Percentiles rank a stretch among this genome's conserved stretches.
Conservation (phyloP, 2,888 invertebrate species). For the Syrista parreyssii region DNA sequence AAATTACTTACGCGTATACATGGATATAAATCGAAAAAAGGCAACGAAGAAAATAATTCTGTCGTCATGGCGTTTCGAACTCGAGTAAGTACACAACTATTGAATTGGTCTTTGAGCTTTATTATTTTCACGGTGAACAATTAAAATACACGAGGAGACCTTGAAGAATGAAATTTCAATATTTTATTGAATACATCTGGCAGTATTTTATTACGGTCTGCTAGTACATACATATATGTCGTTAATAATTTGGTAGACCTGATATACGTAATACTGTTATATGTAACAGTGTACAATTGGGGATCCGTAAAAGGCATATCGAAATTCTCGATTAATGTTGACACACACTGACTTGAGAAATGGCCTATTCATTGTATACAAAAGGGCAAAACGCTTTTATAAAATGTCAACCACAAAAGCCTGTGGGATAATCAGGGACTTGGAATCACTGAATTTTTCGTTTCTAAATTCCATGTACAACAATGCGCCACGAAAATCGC, state of each 20-base stretch:
- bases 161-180: neutral
- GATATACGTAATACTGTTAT: neutral
- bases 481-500: neutral
- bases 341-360: neutral
- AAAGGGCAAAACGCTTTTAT: neutral
- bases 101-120: neutral
- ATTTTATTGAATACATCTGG: neutral
- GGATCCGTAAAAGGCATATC: neutral
- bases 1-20: neutral
- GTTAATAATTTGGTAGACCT: neutral
- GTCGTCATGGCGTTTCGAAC: neutral
- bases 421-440: neutral
- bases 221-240: too few species aligned
- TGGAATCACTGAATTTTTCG: neutral
- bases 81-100: neutral
- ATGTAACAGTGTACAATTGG: neutral
- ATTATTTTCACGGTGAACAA: neutral
- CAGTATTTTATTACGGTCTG: neutral
- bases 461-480: neutral
- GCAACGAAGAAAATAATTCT: neutral
- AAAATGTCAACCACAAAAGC: neutral
- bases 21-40: neutral
- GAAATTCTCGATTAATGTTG: neutral
- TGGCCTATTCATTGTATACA: neutral
- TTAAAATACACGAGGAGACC: neutral